Evolutionary conservation across 2,888 invertebrate genomes (phyloP).

Genomic region (Drosophila stalkeri): DNA sequence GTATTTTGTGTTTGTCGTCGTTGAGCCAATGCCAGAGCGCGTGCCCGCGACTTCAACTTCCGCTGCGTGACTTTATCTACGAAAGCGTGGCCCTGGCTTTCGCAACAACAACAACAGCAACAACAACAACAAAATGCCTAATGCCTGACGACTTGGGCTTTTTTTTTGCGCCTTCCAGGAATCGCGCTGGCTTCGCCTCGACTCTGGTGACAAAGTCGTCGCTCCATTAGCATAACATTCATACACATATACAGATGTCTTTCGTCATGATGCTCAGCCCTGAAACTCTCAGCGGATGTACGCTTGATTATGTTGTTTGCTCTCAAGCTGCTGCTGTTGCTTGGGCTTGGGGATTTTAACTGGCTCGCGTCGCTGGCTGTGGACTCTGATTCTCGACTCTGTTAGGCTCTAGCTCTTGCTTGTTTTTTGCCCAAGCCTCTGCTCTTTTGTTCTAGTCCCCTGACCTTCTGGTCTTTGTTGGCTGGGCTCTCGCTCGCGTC

Average conservation of each 20-base stretch:
- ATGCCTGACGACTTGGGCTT: constrained; percentile 35
- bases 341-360: constrained; percentile 26
- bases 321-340: background rate
- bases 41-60: constrained; percentile 75
- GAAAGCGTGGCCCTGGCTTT: constrained; percentile 57
- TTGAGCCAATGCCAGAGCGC: constrained; percentile 47
- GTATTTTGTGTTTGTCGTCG: too few species aligned
- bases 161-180: constrained; percentile 55
- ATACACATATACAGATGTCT: constrained; percentile 6
- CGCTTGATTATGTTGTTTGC: constrained; percentile 78
- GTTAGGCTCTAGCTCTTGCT: background rate
- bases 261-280: constrained; percentile 3
- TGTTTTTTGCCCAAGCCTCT: too few species aligned
- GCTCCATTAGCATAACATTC: constrained; percentile 77
- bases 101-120: background rate
- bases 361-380: background rate
- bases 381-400: background rate
- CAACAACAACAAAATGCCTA: constrained; percentile 26
- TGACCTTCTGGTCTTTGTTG: background rate
- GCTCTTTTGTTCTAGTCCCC: background rate
- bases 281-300: constrained; percentile 61
- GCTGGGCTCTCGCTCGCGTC: background rate
- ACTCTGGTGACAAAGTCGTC: constrained; percentile 70
- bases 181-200: constrained; percentile 48
- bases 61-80: constrained; percentile 75